Conservation (phyloP, 2,888 invertebrate species). For the Drosophila quinaria region DNA sequence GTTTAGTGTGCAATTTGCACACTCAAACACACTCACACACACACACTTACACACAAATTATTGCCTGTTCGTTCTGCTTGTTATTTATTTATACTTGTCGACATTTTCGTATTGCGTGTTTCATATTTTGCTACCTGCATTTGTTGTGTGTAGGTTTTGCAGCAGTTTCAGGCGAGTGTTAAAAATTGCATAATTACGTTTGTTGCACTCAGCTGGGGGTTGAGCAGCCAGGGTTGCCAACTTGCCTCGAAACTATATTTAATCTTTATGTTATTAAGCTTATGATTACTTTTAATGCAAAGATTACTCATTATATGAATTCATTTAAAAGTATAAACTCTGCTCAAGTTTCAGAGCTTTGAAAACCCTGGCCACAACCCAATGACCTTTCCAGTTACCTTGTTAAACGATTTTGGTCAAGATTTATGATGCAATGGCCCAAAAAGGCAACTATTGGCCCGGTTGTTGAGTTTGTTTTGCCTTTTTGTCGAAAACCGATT, state of each 20-base stretch:
- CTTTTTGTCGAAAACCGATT: slow-evolving; percentile 62
- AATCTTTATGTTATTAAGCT: too few relatives aligned
- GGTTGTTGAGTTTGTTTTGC: slow-evolving; percentile 52
- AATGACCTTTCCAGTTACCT: slow-evolving; percentile 53
- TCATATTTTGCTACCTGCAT: slow-evolving; percentile 70
- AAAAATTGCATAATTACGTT: slow-evolving; percentile 76
- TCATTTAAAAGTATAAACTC: background rate
- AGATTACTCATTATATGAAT: background rate
- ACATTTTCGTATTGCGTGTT: slow-evolving; percentile 72
- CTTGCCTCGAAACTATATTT: background rate
- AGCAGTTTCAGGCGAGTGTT: slow-evolving; percentile 61
- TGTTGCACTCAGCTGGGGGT: slow-evolving; percentile 43
- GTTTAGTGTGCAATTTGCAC: slow-evolving; percentile 60
- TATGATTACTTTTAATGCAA: background rate
- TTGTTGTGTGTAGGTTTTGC: slow-evolving; percentile 51
- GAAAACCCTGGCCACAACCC: slow-evolving; percentile 29
- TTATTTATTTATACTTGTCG: slow-evolving; percentile 48
- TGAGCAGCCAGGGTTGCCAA: slow-evolving; percentile 42
- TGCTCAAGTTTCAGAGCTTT: background rate
- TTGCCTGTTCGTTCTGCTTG: slow-evolving; percentile 53
- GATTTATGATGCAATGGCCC: slow-evolving; percentile 82
- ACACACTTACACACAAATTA: slow-evolving; percentile 50
- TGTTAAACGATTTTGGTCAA: slow-evolving; percentile 57
- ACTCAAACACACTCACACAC: slow-evolving; percentile 9
- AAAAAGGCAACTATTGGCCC: slow-evolving; percentile 52